Conservation (phyloP, 2,113 vertebrate species). For the Camarhynchus parvulus region DNA sequence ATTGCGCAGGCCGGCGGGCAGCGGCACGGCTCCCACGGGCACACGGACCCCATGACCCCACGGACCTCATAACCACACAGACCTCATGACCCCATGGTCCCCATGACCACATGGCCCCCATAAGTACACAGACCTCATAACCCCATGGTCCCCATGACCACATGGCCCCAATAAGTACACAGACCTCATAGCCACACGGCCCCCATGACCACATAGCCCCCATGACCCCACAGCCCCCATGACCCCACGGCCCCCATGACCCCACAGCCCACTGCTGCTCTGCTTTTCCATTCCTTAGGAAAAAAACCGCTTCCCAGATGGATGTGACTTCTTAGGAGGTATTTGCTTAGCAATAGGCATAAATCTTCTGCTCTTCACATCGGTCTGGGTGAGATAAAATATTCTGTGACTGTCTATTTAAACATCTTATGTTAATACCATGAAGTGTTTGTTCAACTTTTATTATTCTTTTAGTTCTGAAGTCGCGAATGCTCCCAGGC, state of each 20-base stretch:
- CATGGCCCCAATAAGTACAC: rapidly evolving
- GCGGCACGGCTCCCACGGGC: background rate
- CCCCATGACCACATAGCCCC: rapidly evolving
- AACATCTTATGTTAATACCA: conserved; percentile 24
- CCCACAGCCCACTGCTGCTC: background rate
- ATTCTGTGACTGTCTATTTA: conserved; percentile 7
- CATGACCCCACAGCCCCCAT: rapidly evolving
- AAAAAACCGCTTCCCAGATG: background rate
- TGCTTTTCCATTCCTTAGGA: background rate
- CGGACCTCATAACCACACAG: rapidly evolving
- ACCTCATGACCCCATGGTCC: rapidly evolving
- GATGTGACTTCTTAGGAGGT: background rate
- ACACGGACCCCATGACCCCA: background rate
- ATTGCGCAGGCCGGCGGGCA: background rate
- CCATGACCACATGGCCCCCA: rapidly evolving
- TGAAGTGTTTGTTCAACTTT: conserved; percentile 26
- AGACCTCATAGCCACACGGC: rapidly evolving
- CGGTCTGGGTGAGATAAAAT: background rate
- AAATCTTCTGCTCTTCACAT: conserved; percentile 16
- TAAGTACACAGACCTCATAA: background rate
- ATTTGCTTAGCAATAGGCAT: background rate
- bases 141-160: rapidly evolving
- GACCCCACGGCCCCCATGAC: background rate
- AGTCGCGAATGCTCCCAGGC: background rate
- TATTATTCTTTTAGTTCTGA: background rate